Evolutionary conservation across 2,888 invertebrate genomes (phyloP), one percentile per base, ranked within the genome.

Genomic region (Lamproptera curius): DNA sequence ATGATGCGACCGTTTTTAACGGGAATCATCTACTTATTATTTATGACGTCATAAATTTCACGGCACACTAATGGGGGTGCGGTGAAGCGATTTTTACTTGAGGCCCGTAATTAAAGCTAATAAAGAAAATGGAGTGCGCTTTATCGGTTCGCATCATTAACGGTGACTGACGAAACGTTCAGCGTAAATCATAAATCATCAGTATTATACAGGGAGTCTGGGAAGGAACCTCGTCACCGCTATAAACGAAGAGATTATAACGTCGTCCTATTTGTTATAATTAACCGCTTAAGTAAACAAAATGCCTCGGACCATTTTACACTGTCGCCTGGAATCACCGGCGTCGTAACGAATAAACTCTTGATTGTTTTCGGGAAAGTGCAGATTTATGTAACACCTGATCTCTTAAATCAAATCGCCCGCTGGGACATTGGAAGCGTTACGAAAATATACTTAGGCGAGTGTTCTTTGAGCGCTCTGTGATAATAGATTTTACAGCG

Each of bases 241-340:
- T 69, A 63, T 56, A 47, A 60, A 57, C 59, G 54, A 55, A 52
- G 55, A 67, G 65, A 69, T 69, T 63, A 57, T 61, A 66, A 63
- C 63, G 58, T 50, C 59, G 65, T 59, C 76, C 73, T 69, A 76
- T 76, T 73, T 73, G 67, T 76, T 73, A 73, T 73, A 73, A 80
- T 77, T 73, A 76, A 63, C 60, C 63, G 59, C 62, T 57, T 65
- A 70, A 69, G 63, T 69, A 74, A 76, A 78, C 72, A 75, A 78
- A 78, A 75, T 75, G 70, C 68, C 62, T 63, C 69, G 61, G 61
- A 67, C 64, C 73, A 77, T 80, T 79, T 77, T 74, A 70, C 75
- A 76, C 73, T 79, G 77, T 82, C 81, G 59, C 64, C 71, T 57
- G 62, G 65, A 76, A 79, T 79, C 67, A 73, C 56, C 62, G 47